Evolutionary conservation across 2,888 invertebrate species (phyloP).

Genomic region (Drosophila pseudotalamancana): DNA sequence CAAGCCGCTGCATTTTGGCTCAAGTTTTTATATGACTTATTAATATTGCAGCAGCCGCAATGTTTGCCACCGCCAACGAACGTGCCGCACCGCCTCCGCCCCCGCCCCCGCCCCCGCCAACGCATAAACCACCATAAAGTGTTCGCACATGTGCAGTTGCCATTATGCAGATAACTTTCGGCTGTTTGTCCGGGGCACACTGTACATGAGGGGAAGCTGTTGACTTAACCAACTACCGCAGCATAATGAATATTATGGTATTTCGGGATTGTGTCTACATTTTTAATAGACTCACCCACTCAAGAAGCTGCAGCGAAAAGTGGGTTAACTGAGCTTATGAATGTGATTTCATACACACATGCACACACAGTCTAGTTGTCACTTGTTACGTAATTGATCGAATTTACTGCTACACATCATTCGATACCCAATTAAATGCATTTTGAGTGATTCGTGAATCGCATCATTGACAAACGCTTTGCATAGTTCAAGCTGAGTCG

Average conservation of each 20-base stretch:
- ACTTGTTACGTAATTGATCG: constrained; percentile 22
- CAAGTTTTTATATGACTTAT: constrained; percentile 43
- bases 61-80: constrained; percentile 28
- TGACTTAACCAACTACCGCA: constrained; percentile 11
- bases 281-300: background rate
- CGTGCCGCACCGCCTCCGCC: constrained; percentile 1
- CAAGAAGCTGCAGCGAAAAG: background rate
- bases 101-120: no score
- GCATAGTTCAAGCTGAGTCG: background rate
- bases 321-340: background rate
- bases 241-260: constrained; percentile 14
- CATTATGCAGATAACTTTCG: constrained; percentile 17
- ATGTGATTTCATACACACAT: background rate
- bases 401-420: constrained; percentile 23
- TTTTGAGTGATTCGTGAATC: constrained; percentile 14
- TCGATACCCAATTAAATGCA: constrained; percentile 40
- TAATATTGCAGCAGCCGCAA: constrained; percentile 42
- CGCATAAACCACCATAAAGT: constrained; percentile 4
- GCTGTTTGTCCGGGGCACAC: constrained; percentile 13
- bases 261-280: constrained; percentile 3
- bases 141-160: constrained; percentile 20
- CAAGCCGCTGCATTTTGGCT: constrained; percentile 19
- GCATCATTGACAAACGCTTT: constrained; percentile 8
- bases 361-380: constrained; percentile 2
- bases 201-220: background rate